phyloP scores from a whole-genome alignment of 2,888 invertebrate genomes.

The Deilephila porcellus region DNA sequence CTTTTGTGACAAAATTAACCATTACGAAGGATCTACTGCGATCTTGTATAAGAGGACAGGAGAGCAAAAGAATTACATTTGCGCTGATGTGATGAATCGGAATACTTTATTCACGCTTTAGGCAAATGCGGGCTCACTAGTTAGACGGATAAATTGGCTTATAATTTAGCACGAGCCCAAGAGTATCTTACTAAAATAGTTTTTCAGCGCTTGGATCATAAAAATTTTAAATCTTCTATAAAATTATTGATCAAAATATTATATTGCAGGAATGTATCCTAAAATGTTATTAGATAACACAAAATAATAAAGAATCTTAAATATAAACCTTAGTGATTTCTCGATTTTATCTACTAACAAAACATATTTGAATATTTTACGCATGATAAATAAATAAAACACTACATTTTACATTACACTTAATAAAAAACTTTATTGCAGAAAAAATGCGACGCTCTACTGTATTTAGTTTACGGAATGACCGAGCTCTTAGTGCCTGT shows the following conservation, averaged over 20 bases:
- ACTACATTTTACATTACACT: background rate
- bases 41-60: background rate
- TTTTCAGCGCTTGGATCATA: no score
- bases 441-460: slow-evolving; percentile 49
- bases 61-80: background rate
- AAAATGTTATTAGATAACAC: no score
- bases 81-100: slow-evolving; percentile 1
- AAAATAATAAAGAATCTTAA: no score
- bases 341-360: no score
- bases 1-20: background rate
- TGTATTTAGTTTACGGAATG: slow-evolving; percentile 60
- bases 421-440: slow-evolving; percentile 38
- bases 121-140: background rate
- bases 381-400: no score
- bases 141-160: background rate
- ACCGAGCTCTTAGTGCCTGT: slow-evolving; percentile 60
- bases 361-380: no score
- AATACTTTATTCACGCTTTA: background rate
- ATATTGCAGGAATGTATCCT: no score
- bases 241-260: no score
- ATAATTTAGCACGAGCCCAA: background rate
- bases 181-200: background rate
- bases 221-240: no score
- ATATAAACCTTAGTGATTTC: no score
- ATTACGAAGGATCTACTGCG: background rate